Percentiles rank a stretch among this genome's conserved stretches.
phyloP scores from a whole-genome alignment of 1,140 invertebrate species.

The Apis cerana region DNA sequence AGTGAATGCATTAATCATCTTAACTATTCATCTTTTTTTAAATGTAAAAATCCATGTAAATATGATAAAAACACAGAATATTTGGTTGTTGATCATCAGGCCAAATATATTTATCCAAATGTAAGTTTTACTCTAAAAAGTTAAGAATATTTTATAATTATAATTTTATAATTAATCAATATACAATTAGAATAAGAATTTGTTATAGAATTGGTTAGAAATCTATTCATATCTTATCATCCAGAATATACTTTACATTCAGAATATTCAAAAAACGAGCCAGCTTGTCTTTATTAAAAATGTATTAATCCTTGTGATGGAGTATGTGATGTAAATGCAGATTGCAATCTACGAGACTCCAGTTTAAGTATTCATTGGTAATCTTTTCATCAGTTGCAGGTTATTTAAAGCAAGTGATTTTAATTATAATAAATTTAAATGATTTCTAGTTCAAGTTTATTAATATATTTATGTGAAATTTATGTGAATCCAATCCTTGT shows the following conservation, averaged over 20 bases:
- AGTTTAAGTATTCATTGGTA: conserved; percentile 93
- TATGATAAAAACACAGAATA: conserved; percentile 92
- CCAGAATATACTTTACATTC: conserved; percentile 88
- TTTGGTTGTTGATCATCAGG: conserved; percentile 88
- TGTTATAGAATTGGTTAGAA: conserved; percentile 86
- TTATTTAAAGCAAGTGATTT: conserved; percentile 86
- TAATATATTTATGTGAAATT: conserved; percentile 84
- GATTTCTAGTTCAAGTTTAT: neutral
- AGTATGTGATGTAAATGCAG: conserved; percentile 90
- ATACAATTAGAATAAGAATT: neutral
- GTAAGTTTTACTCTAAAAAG: conserved; percentile 77
- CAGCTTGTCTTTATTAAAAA: conserved; percentile 90
- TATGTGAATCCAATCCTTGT: conserved; percentile 92
- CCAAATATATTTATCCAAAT: conserved; percentile 90
- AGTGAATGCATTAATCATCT: conserved; percentile 86
- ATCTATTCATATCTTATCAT: conserved; percentile 86
- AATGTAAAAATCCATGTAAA: conserved; percentile 90
- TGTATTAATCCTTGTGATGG: conserved; percentile 91
- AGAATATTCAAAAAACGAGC: conserved; percentile 88
- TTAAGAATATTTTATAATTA: neutral
- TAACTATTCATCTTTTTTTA: conserved; percentile 87
- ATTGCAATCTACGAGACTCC: conserved; percentile 88
- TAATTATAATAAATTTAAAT: neutral
- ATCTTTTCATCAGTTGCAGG: conserved; percentile 91
- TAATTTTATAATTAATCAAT: neutral